Percentiles rank a stretch among this genome's conserved stretches.
These are phyloP conservation scores for Myxocyprinus asiaticus DNA, from an alignment of 2,113 vertebrate species.

Conservation along the genomic window DNA sequence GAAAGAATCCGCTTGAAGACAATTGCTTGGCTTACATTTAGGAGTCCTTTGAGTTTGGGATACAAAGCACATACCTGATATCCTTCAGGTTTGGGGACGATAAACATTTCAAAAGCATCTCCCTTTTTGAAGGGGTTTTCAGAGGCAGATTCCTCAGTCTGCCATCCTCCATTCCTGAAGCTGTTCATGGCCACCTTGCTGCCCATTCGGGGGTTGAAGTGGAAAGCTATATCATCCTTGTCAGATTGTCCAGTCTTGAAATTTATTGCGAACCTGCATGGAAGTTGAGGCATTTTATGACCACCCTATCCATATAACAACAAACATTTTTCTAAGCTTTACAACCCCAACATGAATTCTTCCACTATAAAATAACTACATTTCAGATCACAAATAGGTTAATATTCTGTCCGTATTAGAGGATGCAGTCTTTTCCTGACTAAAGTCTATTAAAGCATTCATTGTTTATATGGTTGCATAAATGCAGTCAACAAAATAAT, in stretches of 20 bases:
- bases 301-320: no score
- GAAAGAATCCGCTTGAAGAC: no score
- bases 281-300: background rate
- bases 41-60: no score
- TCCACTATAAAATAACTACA: background rate
- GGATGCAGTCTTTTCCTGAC: no score
- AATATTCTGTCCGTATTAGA: background rate
- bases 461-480: background rate
- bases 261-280: slow-evolving; percentile 21
- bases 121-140: slow-evolving; percentile 4
- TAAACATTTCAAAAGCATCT: slow-evolving; percentile 15
- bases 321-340: no score
- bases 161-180: background rate
- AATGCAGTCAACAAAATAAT: background rate
- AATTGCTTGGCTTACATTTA: no score
- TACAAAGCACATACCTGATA: no score
- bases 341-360: no score
- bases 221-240: slow-evolving; percentile 30
- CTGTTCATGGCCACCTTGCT: background rate
- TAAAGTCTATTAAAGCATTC: no score
- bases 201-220: slow-evolving; percentile 24
- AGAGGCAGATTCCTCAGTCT: background rate
- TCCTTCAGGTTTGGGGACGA: no score
- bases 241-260: slow-evolving; percentile 12
- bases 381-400: background rate